Evolutionary conservation across 2,888 invertebrate genomes (phyloP), one percentile per base, ranked within the genome.

Genomic region (Pachydiplax longipennis): DNA sequence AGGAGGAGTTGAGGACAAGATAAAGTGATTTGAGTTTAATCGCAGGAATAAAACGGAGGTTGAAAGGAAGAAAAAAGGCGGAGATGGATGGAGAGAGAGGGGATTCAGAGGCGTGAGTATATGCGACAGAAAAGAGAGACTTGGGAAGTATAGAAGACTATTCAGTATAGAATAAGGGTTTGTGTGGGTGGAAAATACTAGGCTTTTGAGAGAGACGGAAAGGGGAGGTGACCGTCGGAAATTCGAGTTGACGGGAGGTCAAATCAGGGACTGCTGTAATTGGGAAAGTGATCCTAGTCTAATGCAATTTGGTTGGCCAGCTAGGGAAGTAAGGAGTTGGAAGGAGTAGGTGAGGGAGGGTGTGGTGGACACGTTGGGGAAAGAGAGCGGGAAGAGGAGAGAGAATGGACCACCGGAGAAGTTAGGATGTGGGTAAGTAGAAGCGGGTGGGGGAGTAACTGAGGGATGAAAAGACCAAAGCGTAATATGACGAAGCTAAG

Each of bases 201-300:
- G 73, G 73, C 31, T 31, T 73, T 31, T 73, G 87, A 87, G 61
- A 37, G 35, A 83, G 35, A 44, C 18, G 15, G 13, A 48, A 82
- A 31, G 61, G 22, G 40, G 87, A 58, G 87, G 65, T 87, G 87
- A 65, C 37, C 87, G 87, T 61, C 61, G 87, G 87, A 87, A 87
- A 87, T 87, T 87, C 87, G 61, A 87, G 87, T 87, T 87, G 87
- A 87, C 87, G 87, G 87, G 61, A 87, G 87, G 87, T 87, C 87
- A 87, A 87, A 87, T 87, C 87, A 87, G 65, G 87, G 65, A 53
- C 65, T 87, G 87, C 22, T 61, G 87, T 87, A 87, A 87, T 87
- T 87, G 87, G 87, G 87, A 61, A 58, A 87, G 87, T 87, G 87
- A 87, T 87, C 87, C 87, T 61, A 61, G 87, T 87, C 87, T 87